Percentiles rank a stretch among this genome's conserved stretches.
phyloP scores from a whole-genome alignment of 2,113 vertebrate species.

The Corythornis cristatus region DNA sequence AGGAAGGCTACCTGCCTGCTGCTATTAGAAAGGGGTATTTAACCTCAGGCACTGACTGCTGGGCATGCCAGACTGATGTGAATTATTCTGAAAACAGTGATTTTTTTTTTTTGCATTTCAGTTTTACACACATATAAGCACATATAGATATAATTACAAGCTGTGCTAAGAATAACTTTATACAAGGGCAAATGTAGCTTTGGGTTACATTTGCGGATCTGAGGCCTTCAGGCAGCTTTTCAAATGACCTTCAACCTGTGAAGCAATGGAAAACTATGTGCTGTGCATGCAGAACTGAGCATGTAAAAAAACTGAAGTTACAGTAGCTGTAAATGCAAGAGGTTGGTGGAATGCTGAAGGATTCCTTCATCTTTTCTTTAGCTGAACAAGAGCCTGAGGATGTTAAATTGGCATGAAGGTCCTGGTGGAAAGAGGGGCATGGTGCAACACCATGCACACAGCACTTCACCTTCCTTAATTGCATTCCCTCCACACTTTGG shows the following conservation, averaged over 20 bases:
- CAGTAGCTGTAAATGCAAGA: neutral
- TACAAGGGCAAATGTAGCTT: neutral
- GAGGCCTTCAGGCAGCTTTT: neutral
- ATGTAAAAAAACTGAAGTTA: neutral
- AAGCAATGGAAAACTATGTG: neutral
- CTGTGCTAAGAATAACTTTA: neutral
- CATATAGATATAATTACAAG: neutral
- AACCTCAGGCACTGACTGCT: neutral
- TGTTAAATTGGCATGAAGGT: neutral
- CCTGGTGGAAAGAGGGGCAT: neutral
- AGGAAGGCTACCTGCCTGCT: neutral
- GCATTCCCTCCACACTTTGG: fast-evolving
- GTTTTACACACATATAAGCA: neutral
- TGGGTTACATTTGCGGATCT: neutral
- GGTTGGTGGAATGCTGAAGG: neutral
- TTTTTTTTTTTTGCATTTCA: neutral
- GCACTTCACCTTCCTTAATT: neutral
- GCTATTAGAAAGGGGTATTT: neutral
- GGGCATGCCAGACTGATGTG: neutral
- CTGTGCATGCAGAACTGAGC: neutral
- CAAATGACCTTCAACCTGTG: neutral
- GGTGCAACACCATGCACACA: neutral
- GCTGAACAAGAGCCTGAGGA: neutral
- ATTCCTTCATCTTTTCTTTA: neutral
- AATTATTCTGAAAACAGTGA: neutral